phyloP scores from a whole-genome alignment of 2,888 invertebrate species.

The Pachydiplax longipennis region DNA sequence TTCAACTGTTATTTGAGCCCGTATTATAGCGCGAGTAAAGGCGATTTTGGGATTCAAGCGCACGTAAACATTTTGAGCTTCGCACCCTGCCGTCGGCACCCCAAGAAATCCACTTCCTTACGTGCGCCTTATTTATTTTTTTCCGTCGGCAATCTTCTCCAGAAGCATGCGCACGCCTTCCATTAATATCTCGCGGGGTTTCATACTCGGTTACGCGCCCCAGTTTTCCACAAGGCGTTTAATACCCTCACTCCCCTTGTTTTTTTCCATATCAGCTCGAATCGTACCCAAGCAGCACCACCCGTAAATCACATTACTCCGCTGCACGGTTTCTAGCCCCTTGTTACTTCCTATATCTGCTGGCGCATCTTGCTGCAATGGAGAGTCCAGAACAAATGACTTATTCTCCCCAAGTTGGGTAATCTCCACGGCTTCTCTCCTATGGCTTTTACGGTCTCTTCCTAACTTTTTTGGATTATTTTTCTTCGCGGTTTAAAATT shows the following conservation, averaged over 20 bases:
- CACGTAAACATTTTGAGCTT: too few relatives aligned
- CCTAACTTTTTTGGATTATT: too few relatives aligned
- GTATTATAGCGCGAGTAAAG: too few relatives aligned
- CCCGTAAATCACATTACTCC: neutral
- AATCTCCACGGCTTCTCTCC: neutral
- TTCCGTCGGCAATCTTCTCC: neutral
- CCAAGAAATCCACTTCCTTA: neutral
- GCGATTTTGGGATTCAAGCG: too few relatives aligned
- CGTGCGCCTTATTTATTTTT: neutral
- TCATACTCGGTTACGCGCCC: neutral
- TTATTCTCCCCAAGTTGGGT: neutral
- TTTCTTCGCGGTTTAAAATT: too few relatives aligned
- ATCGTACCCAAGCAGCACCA: neutral
- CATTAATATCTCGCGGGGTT: neutral
- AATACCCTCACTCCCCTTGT: neutral
- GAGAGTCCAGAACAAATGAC: neutral
- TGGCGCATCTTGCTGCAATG: neutral
- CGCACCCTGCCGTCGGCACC: too few relatives aligned
- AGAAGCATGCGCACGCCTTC: neutral
- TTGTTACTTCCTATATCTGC: neutral
- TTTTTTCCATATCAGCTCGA: neutral
- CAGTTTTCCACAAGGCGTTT: neutral
- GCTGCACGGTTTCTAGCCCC: neutral
- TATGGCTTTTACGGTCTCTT: neutral
- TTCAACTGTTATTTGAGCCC: too few relatives aligned